phyloP scores from a whole-genome alignment of 2,797 vertebrate species.

The Falco novaeseelandiae region DNA sequence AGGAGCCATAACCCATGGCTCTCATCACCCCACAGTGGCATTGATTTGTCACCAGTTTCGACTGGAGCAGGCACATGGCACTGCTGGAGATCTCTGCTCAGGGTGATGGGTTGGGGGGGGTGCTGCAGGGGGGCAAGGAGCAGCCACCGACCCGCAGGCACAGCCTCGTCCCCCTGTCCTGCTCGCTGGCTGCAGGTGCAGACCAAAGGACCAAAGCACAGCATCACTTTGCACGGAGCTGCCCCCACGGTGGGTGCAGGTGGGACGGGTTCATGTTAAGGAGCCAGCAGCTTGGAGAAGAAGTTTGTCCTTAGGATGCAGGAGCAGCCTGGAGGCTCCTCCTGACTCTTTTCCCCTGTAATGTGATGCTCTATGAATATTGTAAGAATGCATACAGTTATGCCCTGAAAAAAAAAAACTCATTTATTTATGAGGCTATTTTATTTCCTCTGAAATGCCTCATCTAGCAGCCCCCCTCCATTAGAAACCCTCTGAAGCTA shows the following conservation, averaged over 20 bases:
- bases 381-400: slow-evolving; percentile 1
- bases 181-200: fast-evolving
- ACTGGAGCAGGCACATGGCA: neutral
- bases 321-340: neutral
- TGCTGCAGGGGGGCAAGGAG: neutral
- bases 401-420: slow-evolving; percentile 19
- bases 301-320: neutral
- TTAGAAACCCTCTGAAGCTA: slow-evolving; percentile 36
- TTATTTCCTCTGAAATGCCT: slow-evolving; percentile 57
- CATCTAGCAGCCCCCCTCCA: slow-evolving; percentile 41
- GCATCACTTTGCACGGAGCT: fast-evolving
- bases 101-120: fast-evolving
- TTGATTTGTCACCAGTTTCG: neutral
- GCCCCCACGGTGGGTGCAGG: neutral
- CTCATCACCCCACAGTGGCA: fast-evolving
- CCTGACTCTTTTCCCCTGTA: neutral
- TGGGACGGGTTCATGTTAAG: neutral
- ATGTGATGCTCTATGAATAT: neutral
- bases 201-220: neutral
- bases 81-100: neutral
- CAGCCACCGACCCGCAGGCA: fast-evolving
- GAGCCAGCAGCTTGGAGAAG: neutral
- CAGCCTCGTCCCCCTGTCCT: neutral
- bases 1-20: neutral
- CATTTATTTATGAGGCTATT: slow-evolving; percentile 58